Base-by-base conservation (phyloP, 2,888 invertebrate species). In the Adineta ricciae region DNA sequence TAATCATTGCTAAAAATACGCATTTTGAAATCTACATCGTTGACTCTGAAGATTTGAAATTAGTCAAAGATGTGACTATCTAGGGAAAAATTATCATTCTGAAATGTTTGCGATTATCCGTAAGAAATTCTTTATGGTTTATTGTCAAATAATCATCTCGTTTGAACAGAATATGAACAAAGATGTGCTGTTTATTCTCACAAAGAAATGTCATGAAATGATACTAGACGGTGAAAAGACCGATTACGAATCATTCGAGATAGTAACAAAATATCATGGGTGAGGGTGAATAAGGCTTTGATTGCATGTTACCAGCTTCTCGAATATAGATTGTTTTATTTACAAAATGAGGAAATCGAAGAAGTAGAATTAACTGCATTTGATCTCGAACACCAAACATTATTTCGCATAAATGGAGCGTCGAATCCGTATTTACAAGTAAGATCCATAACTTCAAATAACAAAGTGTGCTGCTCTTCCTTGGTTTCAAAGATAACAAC, bases 361-460 rank as follows among this genome's bases (percentile, higher is more conserved):
- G 98, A 99, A 91, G 96, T 96, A 0, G 96, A 97, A 88, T 94
- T 97, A 87, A 92, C 94, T 85, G 97, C 97, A 0, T 96, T 98
- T 89, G 93, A 95, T 46, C 93, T 95, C 4, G 95, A 96, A 88
- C 93, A 95, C 88, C 97, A 97, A 90, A 97, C 98, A 0, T 95
- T 97, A 89, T 95, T 93, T 89, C 96, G 97, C 86, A 95, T 95
- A 1, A 97, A 97, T 90, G 96, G 97, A 11, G 93, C 93, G 50
- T 92, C 93, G 88, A 93, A 94, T 88, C 94, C 96, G 89, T 93
- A 97, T 84, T 91, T 95, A 54, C 93, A 94, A 90, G 91, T 91
- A 87, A 84, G 86, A 56, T 27, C n/a, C n/a, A 9, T 3, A 3
- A 19, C 2, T 50, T 50, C 19, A 50, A 50, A 50, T 4, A 83